Conservation (phyloP, 2,888 invertebrate genomes). For the Dryomyza anilis region DNA sequence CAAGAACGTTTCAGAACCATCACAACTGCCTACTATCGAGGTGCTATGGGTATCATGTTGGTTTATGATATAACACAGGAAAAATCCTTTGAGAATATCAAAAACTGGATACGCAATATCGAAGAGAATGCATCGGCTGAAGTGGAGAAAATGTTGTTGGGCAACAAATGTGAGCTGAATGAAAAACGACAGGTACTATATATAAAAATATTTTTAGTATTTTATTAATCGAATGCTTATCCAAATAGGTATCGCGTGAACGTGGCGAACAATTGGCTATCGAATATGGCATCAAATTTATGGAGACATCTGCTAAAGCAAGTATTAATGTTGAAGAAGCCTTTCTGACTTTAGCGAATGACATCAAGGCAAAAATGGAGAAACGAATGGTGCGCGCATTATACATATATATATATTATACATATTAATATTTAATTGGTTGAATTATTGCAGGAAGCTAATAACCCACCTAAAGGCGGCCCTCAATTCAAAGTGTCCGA, state of each 20-base stretch:
- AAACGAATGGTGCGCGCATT: slow-evolving; percentile 85
- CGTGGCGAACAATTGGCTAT: slow-evolving; percentile 95
- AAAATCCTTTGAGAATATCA: slow-evolving; percentile 98
- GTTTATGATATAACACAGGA: slow-evolving; percentile 99
- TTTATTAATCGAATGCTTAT: background rate
- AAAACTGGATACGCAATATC: slow-evolving; percentile 99
- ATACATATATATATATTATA: slow-evolving; percentile 20
- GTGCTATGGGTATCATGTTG: slow-evolving; percentile 99
- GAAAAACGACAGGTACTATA: slow-evolving; percentile 82
- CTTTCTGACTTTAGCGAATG: slow-evolving; percentile 95
- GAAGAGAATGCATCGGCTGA: slow-evolving; percentile 99
- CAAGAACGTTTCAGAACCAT: slow-evolving; percentile 99
- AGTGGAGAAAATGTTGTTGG: slow-evolving; percentile 98
- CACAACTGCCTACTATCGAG: slow-evolving; percentile 99
- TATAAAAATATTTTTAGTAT: background rate
- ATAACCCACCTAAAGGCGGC: slow-evolving; percentile 84
- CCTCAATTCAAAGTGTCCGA: slow-evolving; percentile 80
- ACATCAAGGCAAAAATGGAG: slow-evolving; percentile 98
- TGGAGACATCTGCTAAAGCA: slow-evolving; percentile 98
- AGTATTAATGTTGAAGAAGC: slow-evolving; percentile 98
- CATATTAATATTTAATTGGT: background rate
- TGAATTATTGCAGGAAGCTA: slow-evolving; percentile 73
- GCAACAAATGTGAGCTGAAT: slow-evolving; percentile 98
- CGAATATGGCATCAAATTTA: slow-evolving; percentile 98
- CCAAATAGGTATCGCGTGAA: slow-evolving; percentile 82